Conservation (phyloP, 1,140 invertebrate genomes). For the Plodia interpunctella region DNA sequence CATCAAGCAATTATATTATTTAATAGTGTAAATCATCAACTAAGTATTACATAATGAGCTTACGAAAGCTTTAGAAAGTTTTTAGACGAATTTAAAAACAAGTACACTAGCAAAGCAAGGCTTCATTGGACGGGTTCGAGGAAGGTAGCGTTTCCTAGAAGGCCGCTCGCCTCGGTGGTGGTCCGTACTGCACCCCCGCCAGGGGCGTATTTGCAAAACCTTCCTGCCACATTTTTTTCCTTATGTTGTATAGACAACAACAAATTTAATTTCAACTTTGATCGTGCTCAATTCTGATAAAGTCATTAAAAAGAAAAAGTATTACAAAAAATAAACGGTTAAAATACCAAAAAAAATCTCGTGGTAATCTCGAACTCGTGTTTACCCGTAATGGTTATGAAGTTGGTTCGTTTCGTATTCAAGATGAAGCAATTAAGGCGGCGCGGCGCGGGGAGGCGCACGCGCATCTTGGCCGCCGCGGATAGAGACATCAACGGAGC, state of each 20-base stretch:
- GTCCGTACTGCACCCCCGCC: constrained; percentile 38
- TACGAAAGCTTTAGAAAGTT: constrained; percentile 10
- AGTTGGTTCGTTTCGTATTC: constrained; percentile 25
- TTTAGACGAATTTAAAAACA: constrained; percentile 13
- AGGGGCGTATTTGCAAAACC: constrained; percentile 38
- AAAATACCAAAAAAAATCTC: constrained; percentile 2
- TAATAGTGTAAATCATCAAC: neutral
- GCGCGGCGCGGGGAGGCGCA: constrained; percentile 55
- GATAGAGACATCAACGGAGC: constrained; percentile 66
- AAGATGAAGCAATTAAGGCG: constrained; percentile 74
- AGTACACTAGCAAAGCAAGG: neutral
- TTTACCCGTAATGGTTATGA: constrained; percentile 29
- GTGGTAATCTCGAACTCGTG: constrained; percentile 36
- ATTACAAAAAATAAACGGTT: too few relatives aligned
- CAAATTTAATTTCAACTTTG: too few relatives aligned
- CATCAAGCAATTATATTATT: neutral
- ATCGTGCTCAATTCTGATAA: neutral
- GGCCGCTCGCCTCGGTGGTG: constrained; percentile 45
- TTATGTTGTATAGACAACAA: neutral
- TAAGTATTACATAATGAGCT: constrained; percentile 8
- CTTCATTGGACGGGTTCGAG: constrained; percentile 41
- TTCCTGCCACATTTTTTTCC: constrained; percentile 10
- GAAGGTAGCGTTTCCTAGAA: constrained; percentile 70
- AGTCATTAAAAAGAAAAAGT: neutral
- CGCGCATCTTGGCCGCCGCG: constrained; percentile 56